A percentile compares a stretch with the other conserved stretches of the same genome.
phyloP scores from a whole-genome alignment of 2,888 invertebrate species.

The Chrysolina americana region DNA sequence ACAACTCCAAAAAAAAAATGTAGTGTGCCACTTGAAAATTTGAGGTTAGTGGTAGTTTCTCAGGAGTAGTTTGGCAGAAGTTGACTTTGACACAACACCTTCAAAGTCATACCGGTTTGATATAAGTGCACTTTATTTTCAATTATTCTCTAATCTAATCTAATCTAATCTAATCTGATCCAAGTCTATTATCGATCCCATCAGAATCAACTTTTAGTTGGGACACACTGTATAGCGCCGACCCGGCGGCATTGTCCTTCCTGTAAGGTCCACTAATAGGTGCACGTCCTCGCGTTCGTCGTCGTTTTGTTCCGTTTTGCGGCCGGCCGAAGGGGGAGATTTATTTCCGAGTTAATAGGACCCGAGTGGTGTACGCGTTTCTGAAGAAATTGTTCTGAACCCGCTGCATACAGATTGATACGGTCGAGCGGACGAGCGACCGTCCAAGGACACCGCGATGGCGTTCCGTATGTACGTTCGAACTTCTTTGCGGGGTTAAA shows the following conservation, averaged over 20 bases:
- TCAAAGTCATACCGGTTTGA: too few relatives aligned
- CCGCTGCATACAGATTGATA: constrained; percentile 41
- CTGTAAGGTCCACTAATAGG: constrained; percentile 33
- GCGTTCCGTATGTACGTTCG: neutral
- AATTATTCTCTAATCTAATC: too few relatives aligned
- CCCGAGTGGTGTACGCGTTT: constrained; percentile 51
- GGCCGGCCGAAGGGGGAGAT: constrained; percentile 43
- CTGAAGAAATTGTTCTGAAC: constrained; percentile 50
- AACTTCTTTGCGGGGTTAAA: neutral
- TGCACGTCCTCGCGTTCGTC: constrained; percentile 27
- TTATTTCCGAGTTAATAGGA: constrained; percentile 52
- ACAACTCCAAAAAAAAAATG: too few relatives aligned
- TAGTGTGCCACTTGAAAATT: too few relatives aligned
- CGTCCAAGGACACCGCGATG: constrained; percentile 33
- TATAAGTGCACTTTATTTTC: too few relatives aligned
- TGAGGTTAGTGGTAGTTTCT: too few relatives aligned
- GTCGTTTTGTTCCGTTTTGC: constrained; percentile 45
- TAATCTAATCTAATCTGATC: too few relatives aligned
- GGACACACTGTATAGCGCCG: neutral
- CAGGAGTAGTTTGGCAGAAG: too few relatives aligned
- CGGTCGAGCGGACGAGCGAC: constrained; percentile 30
- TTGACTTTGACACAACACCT: too few relatives aligned
- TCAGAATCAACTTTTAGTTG: too few relatives aligned
- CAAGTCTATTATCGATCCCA: too few relatives aligned
- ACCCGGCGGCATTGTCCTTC: constrained; percentile 4